Percentiles rank a stretch among this genome's conserved stretches.
Conservation (phyloP, 1,140 invertebrate genomes). For the Probaryconus sp. region DNA sequence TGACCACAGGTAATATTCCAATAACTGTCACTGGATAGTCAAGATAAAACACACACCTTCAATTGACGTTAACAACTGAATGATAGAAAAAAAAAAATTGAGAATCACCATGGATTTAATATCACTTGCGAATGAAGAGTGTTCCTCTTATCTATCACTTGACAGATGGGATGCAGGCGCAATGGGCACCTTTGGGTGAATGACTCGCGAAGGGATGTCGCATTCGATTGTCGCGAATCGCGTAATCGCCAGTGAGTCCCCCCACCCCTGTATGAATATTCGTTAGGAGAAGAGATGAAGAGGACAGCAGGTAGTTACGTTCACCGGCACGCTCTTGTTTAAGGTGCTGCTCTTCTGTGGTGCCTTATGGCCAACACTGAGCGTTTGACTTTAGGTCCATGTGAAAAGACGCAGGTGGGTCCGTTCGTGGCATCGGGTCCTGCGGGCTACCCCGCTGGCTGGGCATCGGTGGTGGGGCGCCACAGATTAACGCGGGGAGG, state of each 20-base stretch:
- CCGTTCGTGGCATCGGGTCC: slow-evolving; percentile 54
- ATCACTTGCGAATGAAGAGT: too few relatives aligned
- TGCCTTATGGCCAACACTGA: slow-evolving; percentile 70
- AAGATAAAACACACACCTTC: too few relatives aligned
- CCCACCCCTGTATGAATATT: slow-evolving; percentile 17
- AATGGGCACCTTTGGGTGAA: slow-evolving; percentile 45
- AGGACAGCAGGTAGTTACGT: slow-evolving; percentile 35
- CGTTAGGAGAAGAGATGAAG: slow-evolving; percentile 24
- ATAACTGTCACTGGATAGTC: too few relatives aligned
- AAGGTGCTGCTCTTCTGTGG: slow-evolving; percentile 56
- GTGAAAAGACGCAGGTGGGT: slow-evolving; percentile 70
- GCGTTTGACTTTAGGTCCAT: slow-evolving; percentile 71
- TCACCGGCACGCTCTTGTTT: slow-evolving; percentile 20
- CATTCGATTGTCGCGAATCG: slow-evolving; percentile 33
- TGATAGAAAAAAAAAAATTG: too few relatives aligned
- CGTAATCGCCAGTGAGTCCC: slow-evolving; percentile 18
- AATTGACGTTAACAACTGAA: too few relatives aligned
- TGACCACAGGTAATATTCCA: too few relatives aligned
- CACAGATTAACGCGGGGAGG: slow-evolving; percentile 29
- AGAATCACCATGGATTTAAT: too few relatives aligned
- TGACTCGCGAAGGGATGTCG: slow-evolving; percentile 49
- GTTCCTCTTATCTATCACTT: too few relatives aligned
- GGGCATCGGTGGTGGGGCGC: slow-evolving; percentile 63
- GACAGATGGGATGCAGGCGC: not conserved
- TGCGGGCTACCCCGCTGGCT: slow-evolving; percentile 31